These are phyloP conservation scores for Psittacula cyanocephala DNA, from an alignment of 2,113 vertebrate species.

Conservation along the genomic window DNA sequence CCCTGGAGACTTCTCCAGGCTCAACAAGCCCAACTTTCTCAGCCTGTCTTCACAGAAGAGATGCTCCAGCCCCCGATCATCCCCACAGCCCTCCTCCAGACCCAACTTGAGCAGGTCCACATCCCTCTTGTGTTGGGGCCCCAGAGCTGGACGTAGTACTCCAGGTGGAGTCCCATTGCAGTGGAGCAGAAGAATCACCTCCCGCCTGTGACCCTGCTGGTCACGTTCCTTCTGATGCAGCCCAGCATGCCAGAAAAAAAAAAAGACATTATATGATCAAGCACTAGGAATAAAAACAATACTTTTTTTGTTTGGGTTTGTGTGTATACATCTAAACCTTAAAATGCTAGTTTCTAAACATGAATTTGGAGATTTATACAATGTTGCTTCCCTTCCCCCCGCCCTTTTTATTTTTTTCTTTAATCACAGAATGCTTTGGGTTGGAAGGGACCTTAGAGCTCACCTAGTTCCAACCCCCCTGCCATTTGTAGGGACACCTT, in stretches of 20 bases:
- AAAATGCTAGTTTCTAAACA: neutral
- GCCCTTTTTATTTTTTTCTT: neutral
- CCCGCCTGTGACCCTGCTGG: neutral
- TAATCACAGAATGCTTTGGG: neutral
- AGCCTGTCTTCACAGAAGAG: neutral
- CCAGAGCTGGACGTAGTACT: neutral
- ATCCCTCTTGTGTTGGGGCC: neutral
- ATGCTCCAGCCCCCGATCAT: neutral
- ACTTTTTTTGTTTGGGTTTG: neutral
- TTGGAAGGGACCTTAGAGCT: neutral
- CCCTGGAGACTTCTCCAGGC: neutral
- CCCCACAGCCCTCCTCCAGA: neutral
- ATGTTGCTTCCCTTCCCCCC: neutral
- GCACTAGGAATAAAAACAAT: neutral
- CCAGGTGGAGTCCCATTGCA: neutral
- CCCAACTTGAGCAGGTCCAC: neutral
- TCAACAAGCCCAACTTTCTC: neutral
- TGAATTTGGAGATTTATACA: neutral
- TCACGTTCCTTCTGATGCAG: neutral
- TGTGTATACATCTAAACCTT: neutral
- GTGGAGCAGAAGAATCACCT: neutral
- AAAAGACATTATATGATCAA: neutral
- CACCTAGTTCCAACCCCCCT: neutral
- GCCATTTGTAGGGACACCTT: neutral
- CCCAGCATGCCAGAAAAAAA: neutral